Conservation (phyloP, 1,140 invertebrate species). For the Aphidius gifuensis region DNA sequence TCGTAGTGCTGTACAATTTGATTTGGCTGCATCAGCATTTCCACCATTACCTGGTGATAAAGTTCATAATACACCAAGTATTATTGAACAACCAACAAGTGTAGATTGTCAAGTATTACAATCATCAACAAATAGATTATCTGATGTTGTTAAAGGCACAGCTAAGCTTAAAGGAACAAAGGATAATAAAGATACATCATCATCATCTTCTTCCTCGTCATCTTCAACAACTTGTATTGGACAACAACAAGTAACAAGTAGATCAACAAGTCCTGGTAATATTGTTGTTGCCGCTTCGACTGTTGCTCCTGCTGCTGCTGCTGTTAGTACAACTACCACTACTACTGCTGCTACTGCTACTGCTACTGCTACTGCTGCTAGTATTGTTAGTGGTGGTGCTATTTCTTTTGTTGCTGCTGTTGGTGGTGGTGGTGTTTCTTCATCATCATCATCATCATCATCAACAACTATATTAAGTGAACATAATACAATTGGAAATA, state of each 20-base stretch:
- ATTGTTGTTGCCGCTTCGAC: conserved; percentile 8
- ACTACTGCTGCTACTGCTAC: conserved; percentile 30
- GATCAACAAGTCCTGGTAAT: conserved; percentile 50
- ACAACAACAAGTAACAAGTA: conserved; percentile 35
- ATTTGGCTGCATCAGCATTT: conserved; percentile 77
- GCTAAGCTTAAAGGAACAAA: conserved; percentile 60
- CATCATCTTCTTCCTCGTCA: conserved; percentile 26
- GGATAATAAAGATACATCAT: conserved; percentile 35
- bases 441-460: no score
- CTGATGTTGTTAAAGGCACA: conserved; percentile 79
- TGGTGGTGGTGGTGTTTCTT: conserved; percentile 4
- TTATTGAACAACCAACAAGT: conserved; percentile 36
- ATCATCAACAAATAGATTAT: conserved; percentile 61
- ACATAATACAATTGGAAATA: conserved; percentile 5
- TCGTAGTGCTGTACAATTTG: conserved; percentile 64
- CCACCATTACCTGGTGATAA: conserved; percentile 72
- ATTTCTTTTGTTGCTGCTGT: conserved; percentile 6
- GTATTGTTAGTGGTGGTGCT: no score
- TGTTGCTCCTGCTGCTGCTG: conserved; percentile 27
- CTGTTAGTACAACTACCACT: conserved; percentile 29
- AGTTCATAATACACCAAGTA: conserved; percentile 42
- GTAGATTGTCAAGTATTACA: conserved; percentile 40
- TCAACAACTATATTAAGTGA: no score
- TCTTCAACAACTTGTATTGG: conserved; percentile 29
- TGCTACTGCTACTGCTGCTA: conserved; percentile 31